Percentiles rank a stretch among this genome's conserved stretches.
Evolutionary conservation across 2,888 invertebrate species (phyloP).

Genomic region (Drosophila antonietae): DNA sequence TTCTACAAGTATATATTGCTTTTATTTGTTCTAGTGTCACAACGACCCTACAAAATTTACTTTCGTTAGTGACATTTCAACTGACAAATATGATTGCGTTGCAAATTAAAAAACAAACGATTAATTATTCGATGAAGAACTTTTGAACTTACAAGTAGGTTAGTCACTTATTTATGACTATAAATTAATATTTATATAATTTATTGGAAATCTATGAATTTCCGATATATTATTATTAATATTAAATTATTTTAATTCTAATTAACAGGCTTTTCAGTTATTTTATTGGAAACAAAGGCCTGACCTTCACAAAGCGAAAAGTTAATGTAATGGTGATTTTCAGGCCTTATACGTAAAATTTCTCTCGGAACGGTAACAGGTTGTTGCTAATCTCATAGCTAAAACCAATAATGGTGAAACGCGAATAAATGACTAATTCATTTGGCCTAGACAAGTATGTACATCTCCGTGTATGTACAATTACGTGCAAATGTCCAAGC

Average conservation of each 20-base stretch:
- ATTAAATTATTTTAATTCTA: neutral
- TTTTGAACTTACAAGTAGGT: neutral
- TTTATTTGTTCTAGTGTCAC: conserved; percentile 13
- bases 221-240: too few species aligned
- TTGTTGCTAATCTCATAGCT: conserved; percentile 36
- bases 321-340: conserved; percentile 23
- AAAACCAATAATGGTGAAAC: conserved; percentile 33
- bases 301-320: conserved; percentile 14
- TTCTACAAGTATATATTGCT: neutral
- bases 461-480: neutral
- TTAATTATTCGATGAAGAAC: neutral
- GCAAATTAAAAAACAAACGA: conserved; percentile 13
- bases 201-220: neutral
- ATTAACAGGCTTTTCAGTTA: neutral
- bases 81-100: neutral
- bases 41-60: conserved; percentile 10
- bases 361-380: conserved; percentile 42
- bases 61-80: conserved; percentile 7
- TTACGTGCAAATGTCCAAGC: conserved; percentile 5
- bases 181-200: neutral
- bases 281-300: conserved; percentile 24
- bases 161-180: neutral
- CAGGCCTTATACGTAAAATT: conserved; percentile 34
- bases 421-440: conserved; percentile 38
- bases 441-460: conserved; percentile 19